Percentiles rank a stretch among this genome's conserved stretches.
Evolutionary conservation across 2,888 invertebrate genomes (phyloP).

Genomic region (Xanthorhoe designata): DNA sequence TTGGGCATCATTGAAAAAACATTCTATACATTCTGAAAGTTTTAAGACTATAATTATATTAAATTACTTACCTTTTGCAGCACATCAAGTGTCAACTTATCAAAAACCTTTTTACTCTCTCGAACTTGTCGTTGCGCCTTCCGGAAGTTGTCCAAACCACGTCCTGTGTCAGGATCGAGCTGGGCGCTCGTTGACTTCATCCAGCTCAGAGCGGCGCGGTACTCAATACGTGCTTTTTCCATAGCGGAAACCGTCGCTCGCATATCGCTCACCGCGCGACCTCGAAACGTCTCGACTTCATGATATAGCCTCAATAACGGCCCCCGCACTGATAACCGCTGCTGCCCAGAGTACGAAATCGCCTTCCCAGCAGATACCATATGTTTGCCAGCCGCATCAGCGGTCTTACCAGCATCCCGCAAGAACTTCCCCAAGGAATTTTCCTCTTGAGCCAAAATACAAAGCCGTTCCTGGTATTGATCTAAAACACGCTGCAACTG

Average conservation of each 20-base stretch:
- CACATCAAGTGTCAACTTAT: slow-evolving; percentile 96
- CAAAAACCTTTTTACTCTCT: slow-evolving; percentile 94
- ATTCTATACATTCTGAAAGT: no score
- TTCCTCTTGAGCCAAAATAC: slow-evolving; percentile 97
- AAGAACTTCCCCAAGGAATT: slow-evolving; percentile 97
- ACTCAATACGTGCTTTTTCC: slow-evolving; percentile 98
- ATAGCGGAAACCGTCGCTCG: slow-evolving; percentile 95
- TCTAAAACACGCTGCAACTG: slow-evolving; percentile 95
- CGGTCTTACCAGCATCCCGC: slow-evolving; percentile 96
- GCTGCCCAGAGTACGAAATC: slow-evolving; percentile 95
- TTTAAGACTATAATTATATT: no score
- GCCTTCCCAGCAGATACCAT: slow-evolving; percentile 91
- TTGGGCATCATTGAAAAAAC: no score
- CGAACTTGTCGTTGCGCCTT: slow-evolving; percentile 94
- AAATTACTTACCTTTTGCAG: slow-evolving; percentile 91
- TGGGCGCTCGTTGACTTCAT: slow-evolving; percentile 99
- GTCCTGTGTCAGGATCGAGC: slow-evolving; percentile 98
- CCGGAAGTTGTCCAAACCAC: slow-evolving; percentile 97
- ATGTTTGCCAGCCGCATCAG: slow-evolving; percentile 91
- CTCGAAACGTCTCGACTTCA: slow-evolving; percentile 98
- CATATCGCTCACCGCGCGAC: slow-evolving; percentile 97
- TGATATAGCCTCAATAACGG: slow-evolving; percentile 96
- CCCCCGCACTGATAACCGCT: slow-evolving; percentile 93
- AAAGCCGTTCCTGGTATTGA: slow-evolving; percentile 96
- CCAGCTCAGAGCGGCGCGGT: slow-evolving; percentile 97